Conservation (phyloP, 2,113 vertebrate species). For the Xenus cinereus region DNA sequence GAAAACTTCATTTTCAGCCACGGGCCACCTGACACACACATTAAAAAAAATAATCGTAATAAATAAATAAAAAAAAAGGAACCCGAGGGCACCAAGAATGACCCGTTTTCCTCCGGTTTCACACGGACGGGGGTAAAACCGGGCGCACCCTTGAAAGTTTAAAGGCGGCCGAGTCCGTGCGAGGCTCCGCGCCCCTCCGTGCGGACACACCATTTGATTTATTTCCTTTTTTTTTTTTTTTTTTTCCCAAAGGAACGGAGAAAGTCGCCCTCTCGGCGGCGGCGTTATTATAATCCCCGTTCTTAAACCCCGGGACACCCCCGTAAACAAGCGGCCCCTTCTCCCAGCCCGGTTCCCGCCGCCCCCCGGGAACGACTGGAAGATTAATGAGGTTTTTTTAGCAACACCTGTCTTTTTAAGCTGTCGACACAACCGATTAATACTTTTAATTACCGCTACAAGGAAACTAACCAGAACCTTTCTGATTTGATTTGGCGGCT, state of each 20-base stretch:
- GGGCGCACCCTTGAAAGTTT: not conserved
- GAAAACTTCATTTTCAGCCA: too few relatives aligned
- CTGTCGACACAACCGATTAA: conserved; percentile 59
- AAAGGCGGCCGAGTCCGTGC: not conserved
- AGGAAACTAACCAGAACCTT: conserved; percentile 58
- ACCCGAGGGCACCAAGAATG: too few relatives aligned
- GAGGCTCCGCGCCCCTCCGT: too few relatives aligned
- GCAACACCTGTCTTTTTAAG: conserved; percentile 58
- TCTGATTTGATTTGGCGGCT: not conserved
- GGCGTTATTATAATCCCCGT: not conserved
- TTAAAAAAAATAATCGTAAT: too few relatives aligned
- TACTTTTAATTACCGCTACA: conserved; percentile 58
- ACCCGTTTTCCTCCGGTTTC: too few relatives aligned
- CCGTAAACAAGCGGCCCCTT: conserved; percentile 32
- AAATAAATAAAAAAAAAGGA: too few relatives aligned
- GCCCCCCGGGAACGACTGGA: not conserved
- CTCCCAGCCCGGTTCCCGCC: not conserved
- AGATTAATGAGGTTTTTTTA: conserved; percentile 65
- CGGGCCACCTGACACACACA: too few relatives aligned
- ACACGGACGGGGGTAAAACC: too few relatives aligned
- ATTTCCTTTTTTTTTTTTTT: not conserved
- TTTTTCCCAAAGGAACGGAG: not conserved
- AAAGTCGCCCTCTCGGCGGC: not conserved
- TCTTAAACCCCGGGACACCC: conserved; percentile 26
- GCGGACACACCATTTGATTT: conserved; percentile 10